Base-by-base conservation (phyloP, 2,888 invertebrate genomes). In the Erebia ligea region DNA sequence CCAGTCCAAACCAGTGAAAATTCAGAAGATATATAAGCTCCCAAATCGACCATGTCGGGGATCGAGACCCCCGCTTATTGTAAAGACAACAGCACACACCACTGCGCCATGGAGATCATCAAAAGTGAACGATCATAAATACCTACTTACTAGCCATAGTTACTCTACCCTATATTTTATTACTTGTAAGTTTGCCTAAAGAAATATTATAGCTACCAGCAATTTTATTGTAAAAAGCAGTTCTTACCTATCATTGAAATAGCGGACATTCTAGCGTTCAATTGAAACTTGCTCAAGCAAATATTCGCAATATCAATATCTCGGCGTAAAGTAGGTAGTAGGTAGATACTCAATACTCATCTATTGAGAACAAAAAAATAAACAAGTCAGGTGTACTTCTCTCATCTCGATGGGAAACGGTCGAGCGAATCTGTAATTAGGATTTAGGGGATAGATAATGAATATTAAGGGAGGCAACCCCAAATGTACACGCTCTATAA, bases 371-470 rank as follows among this genome's bases (percentile, higher is more conserved):
- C 84, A 87, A 83, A 85, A 25, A 84, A 84, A 84, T 80, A 81
- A 83, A 79, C 83, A 88, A 91, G 86, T 91, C 90, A 90, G 90
- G 90, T 91, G 91, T 85, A 82, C 81, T 77, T 79, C 82, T 85
- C 85, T 85, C 83, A 87, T 90, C 84, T 85, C 81, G 79, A 80
- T 78, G 78, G 73, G 76, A 76, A 75, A 84, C 78, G 89, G 86
- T 84, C 85, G 88, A 89, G 81, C 82, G 83, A 77, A 82, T 78
- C 79, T 78, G 85, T 89, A 91, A 92, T 91, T 92, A 91, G 88
- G 90, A 90, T 91, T 91, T 92, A 91, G 88, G 90, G 89, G 89
- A 84, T 88, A 82, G 81, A 78, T 92, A 91, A 92, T 91, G 88
- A 90, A 89, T 89, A 91, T 91, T 90, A 87, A 88, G 91, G 92